Percentiles rank a stretch among this genome's conserved stretches.
These are phyloP conservation scores for Amitus sp. DNA, from an alignment of 2,888 invertebrate genomes.

Conservation along the genomic window DNA sequence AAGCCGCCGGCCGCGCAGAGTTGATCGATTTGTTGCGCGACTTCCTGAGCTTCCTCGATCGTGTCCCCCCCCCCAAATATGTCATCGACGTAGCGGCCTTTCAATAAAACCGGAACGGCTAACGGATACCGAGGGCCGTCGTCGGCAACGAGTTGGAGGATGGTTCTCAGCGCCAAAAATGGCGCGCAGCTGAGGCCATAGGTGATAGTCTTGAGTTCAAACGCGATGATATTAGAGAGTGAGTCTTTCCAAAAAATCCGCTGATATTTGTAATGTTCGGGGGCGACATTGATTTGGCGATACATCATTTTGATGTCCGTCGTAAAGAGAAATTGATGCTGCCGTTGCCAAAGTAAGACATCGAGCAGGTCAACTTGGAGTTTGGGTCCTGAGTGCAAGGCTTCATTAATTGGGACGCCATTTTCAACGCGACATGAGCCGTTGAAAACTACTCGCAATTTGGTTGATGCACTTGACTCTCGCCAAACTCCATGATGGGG, in stretches of 20 bases:
- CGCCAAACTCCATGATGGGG: slow-evolving; percentile 3
- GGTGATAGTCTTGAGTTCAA: slow-evolving; percentile 21
- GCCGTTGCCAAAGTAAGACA: slow-evolving; percentile 12
- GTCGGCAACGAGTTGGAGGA: slow-evolving; percentile 21
- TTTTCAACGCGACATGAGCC: background rate
- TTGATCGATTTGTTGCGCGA: background rate
- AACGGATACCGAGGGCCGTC: slow-evolving; percentile 11
- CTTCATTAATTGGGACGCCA: slow-evolving; percentile 9
- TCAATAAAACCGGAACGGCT: slow-evolving; percentile 6
- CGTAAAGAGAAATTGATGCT: background rate
- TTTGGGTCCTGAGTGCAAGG: slow-evolving; percentile 21
- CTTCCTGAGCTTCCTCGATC: background rate
- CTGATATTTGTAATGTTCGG: slow-evolving; percentile 12
- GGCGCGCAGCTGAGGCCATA: slow-evolving; percentile 22
- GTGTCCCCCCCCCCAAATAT: slow-evolving; percentile 19
- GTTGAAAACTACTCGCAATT: background rate
- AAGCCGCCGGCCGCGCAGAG: slow-evolving; percentile 1
- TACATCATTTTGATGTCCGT: slow-evolving; percentile 18
- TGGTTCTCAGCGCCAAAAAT: slow-evolving; percentile 14
- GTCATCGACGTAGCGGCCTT: slow-evolving; percentile 32
- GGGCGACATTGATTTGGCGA: slow-evolving; percentile 16
- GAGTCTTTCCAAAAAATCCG: slow-evolving; percentile 16
- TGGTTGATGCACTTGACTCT: background rate
- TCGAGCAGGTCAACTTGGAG: slow-evolving; percentile 12
- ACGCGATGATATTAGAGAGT: background rate